Base-by-base conservation (phyloP, 2,113 vertebrate genomes). In the Oncorhynchus gorbuscha region DNA sequence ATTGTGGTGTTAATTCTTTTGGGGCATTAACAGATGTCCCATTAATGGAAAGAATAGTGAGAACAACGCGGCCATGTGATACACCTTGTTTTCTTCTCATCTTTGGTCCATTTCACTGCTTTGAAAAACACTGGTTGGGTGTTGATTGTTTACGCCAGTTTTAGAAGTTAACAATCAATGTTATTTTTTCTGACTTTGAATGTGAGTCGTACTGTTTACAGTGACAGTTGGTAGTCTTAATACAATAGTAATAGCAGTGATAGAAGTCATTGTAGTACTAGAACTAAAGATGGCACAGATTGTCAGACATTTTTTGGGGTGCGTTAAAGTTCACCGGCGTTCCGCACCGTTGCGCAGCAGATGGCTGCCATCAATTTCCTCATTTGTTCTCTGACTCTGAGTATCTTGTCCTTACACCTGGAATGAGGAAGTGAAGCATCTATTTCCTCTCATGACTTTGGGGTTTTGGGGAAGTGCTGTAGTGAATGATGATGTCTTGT, bases 311-410 rank as follows among this genome's bases (percentile, higher is more conserved):
- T 96, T 95, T 94, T 91, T 89, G 92, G 90, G 92, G 92, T n/a
- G 91, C 86, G 85, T 93, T 94, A 92, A 94, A 94, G 94, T 95
- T 96, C 95, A 95, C 94, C 94, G 92, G 94, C 91, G 90, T 79
- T 95, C 93, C 87, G 95, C 93, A 94, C 91, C 94, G 85, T 94
- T 93, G 91, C 89, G 75, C 86, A 97, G 94, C 97, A 99, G 97
- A 98, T 98, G 97, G 97, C 95, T 93, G 93, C 96, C 95, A 97
- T 99, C 96, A 95, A 96, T 98, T 98, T 92, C 94, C 95, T 83
- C 92, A 87, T 91, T 93, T 93, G 93, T 90, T 88, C 83, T 81
- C 84, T 77, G 92, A 85, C 83, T 89, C 86, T 72, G 88, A 88
- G 90, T 90, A 84, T 91, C 90, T 93, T 94, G 94, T 95, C 94